These are phyloP conservation scores for Agrypnia vestita DNA, from an alignment of 1,140 invertebrate genomes.

Conservation along the genomic window DNA sequence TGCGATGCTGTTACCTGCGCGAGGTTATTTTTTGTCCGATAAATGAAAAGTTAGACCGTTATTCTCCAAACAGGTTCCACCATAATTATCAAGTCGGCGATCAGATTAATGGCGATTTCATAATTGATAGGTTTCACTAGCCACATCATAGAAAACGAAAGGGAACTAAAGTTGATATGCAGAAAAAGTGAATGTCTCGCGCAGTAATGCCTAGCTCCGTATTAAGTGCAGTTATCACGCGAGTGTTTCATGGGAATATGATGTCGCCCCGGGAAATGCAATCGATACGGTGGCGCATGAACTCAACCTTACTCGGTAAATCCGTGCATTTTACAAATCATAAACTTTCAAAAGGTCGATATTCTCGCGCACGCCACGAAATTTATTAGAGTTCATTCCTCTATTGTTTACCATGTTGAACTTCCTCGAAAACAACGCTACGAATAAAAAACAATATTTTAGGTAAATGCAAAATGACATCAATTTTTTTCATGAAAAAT, in stretches of 20 bases:
- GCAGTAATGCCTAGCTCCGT: not conserved
- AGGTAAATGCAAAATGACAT: too few relatives aligned
- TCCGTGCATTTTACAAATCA: not conserved
- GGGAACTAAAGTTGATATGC: conserved; percentile 26
- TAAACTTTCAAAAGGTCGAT: conserved; percentile 7
- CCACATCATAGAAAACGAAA: conserved; percentile 22
- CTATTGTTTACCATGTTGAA: not conserved
- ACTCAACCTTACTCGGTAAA: conserved; percentile 5
- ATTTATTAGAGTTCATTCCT: too few relatives aligned
- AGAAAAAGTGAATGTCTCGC: conserved; percentile 7
- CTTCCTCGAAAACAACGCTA: not conserved
- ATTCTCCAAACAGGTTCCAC: conserved; percentile 26
- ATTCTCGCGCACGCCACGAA: not conserved
- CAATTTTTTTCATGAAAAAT: too few relatives aligned
- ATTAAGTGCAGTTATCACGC: not conserved
- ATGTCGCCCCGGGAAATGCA: not conserved
- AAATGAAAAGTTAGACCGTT: conserved; percentile 28
- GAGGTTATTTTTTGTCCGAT: conserved; percentile 10
- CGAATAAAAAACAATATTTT: too few relatives aligned
- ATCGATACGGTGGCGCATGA: conserved; percentile 5
- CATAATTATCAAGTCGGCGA: conserved; percentile 12
- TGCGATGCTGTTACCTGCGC: conserved; percentile 5
- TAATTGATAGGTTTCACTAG: conserved; percentile 46
- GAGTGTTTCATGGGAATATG: not conserved
- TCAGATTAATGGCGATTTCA: conserved; percentile 29